phyloP scores from a whole-genome alignment of 1,140 invertebrate species.

The Drosophila funebris region DNA sequence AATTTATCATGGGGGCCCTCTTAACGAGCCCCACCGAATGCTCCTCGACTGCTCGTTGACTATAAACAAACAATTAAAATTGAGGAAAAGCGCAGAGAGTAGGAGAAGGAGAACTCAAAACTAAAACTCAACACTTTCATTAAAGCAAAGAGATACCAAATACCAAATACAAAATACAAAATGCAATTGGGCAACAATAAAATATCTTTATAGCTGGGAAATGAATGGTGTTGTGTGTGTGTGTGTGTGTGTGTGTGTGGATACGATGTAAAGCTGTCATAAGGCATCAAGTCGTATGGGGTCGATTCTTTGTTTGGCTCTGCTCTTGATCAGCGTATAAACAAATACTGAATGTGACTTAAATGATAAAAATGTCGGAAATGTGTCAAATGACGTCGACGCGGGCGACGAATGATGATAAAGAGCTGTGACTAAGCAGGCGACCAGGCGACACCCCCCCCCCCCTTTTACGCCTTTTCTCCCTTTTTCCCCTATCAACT shows the following conservation, averaged over 20 bases:
- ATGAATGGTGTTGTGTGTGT: not conserved
- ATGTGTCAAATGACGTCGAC: constrained; percentile 76
- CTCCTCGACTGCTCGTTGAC: constrained; percentile 61
- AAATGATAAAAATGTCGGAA: constrained; percentile 80
- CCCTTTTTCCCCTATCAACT: not conserved
- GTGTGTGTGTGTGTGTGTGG: not conserved
- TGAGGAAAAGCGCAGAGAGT: constrained; percentile 58
- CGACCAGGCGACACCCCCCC: constrained; percentile 13
- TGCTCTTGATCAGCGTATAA: constrained; percentile 41
- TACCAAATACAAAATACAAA: constrained; percentile 21
- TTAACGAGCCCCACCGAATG: constrained; percentile 52
- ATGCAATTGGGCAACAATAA: constrained; percentile 72
- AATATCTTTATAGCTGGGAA: constrained; percentile 59
- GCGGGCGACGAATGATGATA: constrained; percentile 80
- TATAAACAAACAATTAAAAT: constrained; percentile 80
- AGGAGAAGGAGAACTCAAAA: constrained; percentile 63
- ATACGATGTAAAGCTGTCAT: constrained; percentile 54
- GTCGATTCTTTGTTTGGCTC: constrained; percentile 39
- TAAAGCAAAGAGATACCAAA: constrained; percentile 41
- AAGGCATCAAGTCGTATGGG: constrained; percentile 31
- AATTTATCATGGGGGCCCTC: constrained; percentile 68
- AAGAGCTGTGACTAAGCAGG: constrained; percentile 72
- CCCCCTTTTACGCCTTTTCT: not conserved
- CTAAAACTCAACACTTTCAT: constrained; percentile 80
- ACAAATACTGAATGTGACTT: constrained; percentile 68